Base-by-base conservation (phyloP, 2,113 vertebrate genomes). In the Channa maculata region DNA sequence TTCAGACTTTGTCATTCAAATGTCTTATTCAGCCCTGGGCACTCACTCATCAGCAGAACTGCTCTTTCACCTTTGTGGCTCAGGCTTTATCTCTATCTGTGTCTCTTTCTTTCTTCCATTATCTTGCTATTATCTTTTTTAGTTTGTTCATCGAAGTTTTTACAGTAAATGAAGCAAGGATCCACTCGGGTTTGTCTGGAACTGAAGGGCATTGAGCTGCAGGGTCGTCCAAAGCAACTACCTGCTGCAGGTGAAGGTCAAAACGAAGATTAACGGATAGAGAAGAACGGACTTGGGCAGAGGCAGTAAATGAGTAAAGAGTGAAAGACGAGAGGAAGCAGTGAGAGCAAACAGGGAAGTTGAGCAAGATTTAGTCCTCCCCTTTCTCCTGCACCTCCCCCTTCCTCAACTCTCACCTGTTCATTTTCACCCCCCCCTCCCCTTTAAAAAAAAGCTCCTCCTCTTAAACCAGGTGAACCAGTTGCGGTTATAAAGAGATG, bases 401-500 rank as follows among this genome's bases (percentile, higher is more conserved):
- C 39, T 34, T 4, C 11, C 34, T 1, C 5, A 33, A 43, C 24
- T 8, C 77, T 87, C 80, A 88, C 87, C 87, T 86, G 82, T 79
- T 41, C 3, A 61, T 64, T 84, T 84, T 80, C 54, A 50, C 39
- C 39, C 48, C 63, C 57, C 12, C 4, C 9, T 36, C 13, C 58
- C 48, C 15, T 43, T 3, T 24, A 24, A 24, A 24, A 24, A 41
- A 3, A 4, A 41, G 50, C 79, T 52, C 90, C 88, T 75, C 90
- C 90, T 65, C 52, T 55, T 10, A 8, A 44, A 60, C 82, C 88
- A 93, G 91, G 92, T 92, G 83, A 83, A 67, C 24, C 37, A 45
- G 51, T 12, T 8, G 12, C 2, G 64, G 74, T 41, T 94, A 94
- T 94, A 94, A 91, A 94, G 65, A 78, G 86, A 80, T 75, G 82